phyloP scores from a whole-genome alignment of 2,113 vertebrate genomes.

The Pelodiscus sinensis region DNA sequence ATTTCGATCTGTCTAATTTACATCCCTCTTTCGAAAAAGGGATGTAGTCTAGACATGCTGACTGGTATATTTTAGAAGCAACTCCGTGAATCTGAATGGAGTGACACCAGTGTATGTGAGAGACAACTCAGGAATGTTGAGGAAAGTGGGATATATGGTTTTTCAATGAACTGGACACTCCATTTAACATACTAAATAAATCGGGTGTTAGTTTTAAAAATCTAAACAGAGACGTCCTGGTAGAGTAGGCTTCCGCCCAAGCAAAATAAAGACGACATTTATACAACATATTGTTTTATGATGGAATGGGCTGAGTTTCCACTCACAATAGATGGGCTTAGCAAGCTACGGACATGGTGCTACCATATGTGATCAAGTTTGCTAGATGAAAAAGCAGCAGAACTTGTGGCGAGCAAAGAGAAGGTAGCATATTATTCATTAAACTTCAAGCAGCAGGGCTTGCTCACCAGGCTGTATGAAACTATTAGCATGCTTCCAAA shows the following conservation, averaged over 20 bases:
- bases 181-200: background rate
- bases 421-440: slow-evolving; percentile 56
- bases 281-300: slow-evolving; percentile 27
- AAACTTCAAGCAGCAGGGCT: slow-evolving; percentile 70
- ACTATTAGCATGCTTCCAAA: slow-evolving; percentile 81
- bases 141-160: background rate
- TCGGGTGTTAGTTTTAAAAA: slow-evolving; percentile 4
- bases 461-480: slow-evolving; percentile 58
- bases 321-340: slow-evolving; percentile 44
- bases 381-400: slow-evolving; percentile 59
- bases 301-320: slow-evolving; percentile 35
- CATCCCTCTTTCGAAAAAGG: too few species aligned
- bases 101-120: slow-evolving; percentile 15
- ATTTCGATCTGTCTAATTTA: too few species aligned
- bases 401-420: slow-evolving; percentile 67
- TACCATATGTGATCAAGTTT: slow-evolving; percentile 57
- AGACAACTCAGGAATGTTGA: slow-evolving; percentile 15
- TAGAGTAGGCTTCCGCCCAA: slow-evolving; percentile 32
- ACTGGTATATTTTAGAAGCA: background rate
- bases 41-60: too few species aligned
- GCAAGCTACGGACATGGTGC: slow-evolving; percentile 63
- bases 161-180: background rate
- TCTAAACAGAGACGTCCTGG: background rate
- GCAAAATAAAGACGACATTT: slow-evolving; percentile 63
- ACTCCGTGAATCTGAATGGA: background rate